A percentile compares a stretch with the other conserved stretches of the same genome.
Conservation (phyloP, 2,888 invertebrate species). For the Eupelmus urozonus region DNA sequence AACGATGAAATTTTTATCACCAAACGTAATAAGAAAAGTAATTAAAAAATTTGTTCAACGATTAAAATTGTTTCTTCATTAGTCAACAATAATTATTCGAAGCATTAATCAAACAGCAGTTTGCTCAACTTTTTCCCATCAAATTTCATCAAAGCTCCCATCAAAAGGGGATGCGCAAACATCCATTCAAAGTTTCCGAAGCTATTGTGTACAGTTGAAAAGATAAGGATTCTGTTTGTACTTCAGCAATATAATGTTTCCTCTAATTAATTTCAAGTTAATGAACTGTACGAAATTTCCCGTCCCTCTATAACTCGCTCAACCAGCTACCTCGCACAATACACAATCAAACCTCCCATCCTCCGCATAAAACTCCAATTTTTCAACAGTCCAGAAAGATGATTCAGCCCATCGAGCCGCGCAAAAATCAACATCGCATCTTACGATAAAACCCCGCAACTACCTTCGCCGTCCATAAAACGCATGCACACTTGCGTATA, state of each 20-base stretch:
- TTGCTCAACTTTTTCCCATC: neutral
- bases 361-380: no score
- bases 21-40: no score
- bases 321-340: no score
- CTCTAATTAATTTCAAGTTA: constrained; percentile 15
- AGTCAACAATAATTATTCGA: neutral
- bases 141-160: neutral
- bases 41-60: no score
- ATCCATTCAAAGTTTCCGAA: constrained; percentile 8
- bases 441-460: neutral
- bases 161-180: constrained; percentile 9
- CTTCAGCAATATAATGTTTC: constrained; percentile 11
- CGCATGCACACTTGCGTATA: neutral
- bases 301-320: no score
- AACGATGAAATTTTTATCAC: no score
- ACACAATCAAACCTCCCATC: no score
- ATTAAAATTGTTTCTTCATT: no score
- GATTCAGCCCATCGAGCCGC: no score
- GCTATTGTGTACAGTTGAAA: constrained; percentile 8
- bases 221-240: constrained; percentile 34
- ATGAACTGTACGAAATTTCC: neutral
- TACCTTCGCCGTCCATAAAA: neutral
- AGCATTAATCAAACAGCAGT: neutral
- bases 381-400: no score
- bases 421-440: no score